Evolutionary conservation across 2,888 invertebrate genomes (phyloP), one percentile per base, ranked within the genome.

Genomic region (Eurois occulta): DNA sequence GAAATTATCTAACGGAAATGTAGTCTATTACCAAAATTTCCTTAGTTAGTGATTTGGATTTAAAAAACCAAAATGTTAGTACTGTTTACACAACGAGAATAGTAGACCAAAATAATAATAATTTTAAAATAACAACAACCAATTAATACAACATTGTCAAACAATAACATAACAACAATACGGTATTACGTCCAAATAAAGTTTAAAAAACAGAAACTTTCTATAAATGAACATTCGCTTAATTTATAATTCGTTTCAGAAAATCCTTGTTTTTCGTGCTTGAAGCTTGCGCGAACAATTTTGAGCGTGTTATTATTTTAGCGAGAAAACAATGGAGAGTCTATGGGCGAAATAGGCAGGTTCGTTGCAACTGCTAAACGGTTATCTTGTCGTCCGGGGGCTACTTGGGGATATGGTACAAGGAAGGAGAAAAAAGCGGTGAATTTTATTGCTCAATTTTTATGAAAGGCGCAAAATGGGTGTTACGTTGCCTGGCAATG

Each of bases 341-440:
- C 92, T 91, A 90, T 91, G 89, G 88, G 92, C 87, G 93, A 95
- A 95, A 95, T 95, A 92, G 95, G 93, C 94, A 92, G 95, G 95
- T 95, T 92, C 91, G 93, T 89, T 94, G 95, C 95, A 94, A 94
- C 95, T 95, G 94, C 92, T 95, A 95, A 95, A 95, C 95, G 94
- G 94, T 94, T 95, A 95, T 96, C 95, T 95, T 93, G 91, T 90
- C 91, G 93, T 94, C 91, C 90, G 77, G 91, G 90, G 94, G 93
- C 93, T 93, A 93, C 91, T 92, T 84, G 80, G 78, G 76, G 32
- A 62, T 55, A 75, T 89, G 93, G 93, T 80, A 0, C 78, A 93
- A 93, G 89, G 65, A 8, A 80, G 2, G 52, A 79, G 77, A 66
- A 46, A 11, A 21, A 64, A 75, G 28, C 28, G 5, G 13, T 28